These are phyloP conservation scores for Helicoverpa assulta DNA, from an alignment of 2,888 invertebrate species.

Conservation along the genomic window DNA sequence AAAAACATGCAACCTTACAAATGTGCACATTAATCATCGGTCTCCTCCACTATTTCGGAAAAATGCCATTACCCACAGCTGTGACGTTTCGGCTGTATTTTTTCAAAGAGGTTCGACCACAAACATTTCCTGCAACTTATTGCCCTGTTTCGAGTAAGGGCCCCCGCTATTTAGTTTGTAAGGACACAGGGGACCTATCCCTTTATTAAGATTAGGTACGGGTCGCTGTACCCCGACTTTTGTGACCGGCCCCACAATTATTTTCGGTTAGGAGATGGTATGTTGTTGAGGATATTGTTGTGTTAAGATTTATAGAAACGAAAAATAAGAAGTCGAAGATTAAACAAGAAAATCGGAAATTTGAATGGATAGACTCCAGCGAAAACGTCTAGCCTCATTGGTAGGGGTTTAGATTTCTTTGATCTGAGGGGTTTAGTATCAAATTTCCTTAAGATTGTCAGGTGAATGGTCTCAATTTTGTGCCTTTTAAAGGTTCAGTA, in stretches of 20 bases:
- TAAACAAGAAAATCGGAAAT: neutral
- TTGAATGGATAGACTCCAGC: too few species aligned
- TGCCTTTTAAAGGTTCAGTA: too few species aligned
- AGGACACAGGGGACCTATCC: conserved; percentile 58
- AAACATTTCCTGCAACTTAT: conserved; percentile 53
- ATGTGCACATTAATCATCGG: conserved; percentile 18
- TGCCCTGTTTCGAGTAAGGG: conserved; percentile 38
- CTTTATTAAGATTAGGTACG: conserved; percentile 63
- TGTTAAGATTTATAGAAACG: conserved; percentile 6
- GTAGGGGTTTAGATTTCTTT: too few species aligned
- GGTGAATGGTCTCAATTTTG: too few species aligned
- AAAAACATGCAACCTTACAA: neutral
- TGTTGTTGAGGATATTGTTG: conserved; percentile 10
- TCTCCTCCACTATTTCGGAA: conserved; percentile 13
- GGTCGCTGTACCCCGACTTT: conserved; percentile 41
- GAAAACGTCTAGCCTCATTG: too few species aligned
- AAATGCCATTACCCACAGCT: conserved; percentile 55
- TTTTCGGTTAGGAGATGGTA: conserved; percentile 34
- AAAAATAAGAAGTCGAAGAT: neutral
- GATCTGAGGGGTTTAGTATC: too few species aligned
- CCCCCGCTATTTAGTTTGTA: conserved; percentile 56
- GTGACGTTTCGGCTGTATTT: conserved; percentile 40
- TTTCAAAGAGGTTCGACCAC: conserved; percentile 43
- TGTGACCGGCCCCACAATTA: conserved; percentile 46
- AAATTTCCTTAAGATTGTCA: neutral